These are phyloP conservation scores for Magallana gigas DNA, from an alignment of 1,140 invertebrate genomes.

Conservation along the genomic window DNA sequence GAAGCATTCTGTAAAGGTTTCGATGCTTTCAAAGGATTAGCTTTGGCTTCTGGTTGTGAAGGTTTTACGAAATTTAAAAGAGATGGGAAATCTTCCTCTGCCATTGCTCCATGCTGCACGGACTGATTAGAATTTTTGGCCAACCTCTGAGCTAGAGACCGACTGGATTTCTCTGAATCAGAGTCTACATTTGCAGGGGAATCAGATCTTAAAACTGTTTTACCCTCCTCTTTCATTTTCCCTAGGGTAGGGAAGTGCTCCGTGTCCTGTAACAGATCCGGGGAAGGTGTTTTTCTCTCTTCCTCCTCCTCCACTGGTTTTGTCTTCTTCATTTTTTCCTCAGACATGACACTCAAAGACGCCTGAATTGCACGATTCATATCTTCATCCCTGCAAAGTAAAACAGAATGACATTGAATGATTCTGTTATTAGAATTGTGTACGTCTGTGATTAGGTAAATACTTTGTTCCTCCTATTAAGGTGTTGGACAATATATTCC, in stretches of 20 bases:
- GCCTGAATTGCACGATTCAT: conserved; percentile 67
- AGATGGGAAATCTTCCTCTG: conserved; percentile 72
- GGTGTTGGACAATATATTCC: too few relatives aligned
- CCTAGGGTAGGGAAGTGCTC: conserved; percentile 61
- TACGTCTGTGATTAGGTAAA: too few relatives aligned
- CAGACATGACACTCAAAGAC: conserved; percentile 65
- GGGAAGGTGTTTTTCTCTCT: conserved; percentile 50
- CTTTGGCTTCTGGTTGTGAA: conserved; percentile 5
- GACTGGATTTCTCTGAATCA: conserved; percentile 44
- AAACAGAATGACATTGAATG: not conserved
- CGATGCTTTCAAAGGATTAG: conserved; percentile 13
- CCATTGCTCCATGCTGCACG: conserved; percentile 63
- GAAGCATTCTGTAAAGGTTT: conserved; percentile 39
- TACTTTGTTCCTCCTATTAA: too few relatives aligned
- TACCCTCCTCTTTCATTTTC: not conserved
- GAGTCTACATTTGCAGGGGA: conserved; percentile 47
- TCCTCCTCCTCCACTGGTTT: conserved; percentile 24
- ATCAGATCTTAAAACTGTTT: conserved; percentile 5
- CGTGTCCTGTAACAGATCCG: conserved; percentile 54
- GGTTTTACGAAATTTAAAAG: conserved; percentile 40
- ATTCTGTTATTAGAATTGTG: too few relatives aligned
- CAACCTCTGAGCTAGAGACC: conserved; percentile 64
- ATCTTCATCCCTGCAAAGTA: conserved; percentile 62
- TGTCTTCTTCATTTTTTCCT: conserved; percentile 55
- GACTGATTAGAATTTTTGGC: conserved; percentile 64